A percentile compares a stretch with the other conserved stretches of the same genome.
Conservation (phyloP, 2,888 invertebrate species). For the Diaperis boleti region DNA sequence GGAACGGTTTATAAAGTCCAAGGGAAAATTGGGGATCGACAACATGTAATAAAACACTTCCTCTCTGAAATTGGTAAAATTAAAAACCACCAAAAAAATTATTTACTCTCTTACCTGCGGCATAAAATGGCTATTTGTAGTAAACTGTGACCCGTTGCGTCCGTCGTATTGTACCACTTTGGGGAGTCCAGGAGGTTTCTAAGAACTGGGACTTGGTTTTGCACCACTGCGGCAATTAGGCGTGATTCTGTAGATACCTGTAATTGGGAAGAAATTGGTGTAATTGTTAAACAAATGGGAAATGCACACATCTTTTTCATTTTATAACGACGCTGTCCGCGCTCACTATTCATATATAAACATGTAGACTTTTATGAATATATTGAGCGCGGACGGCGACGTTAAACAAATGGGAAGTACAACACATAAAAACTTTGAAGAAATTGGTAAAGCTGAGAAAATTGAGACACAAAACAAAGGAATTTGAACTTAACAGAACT, state of each 20-base stretch:
- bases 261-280: not conserved
- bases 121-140: constrained; percentile 13
- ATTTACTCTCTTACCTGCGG: constrained; percentile 1
- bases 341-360: too few relatives aligned
- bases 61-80: not conserved
- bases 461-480: too few relatives aligned
- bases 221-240: constrained; percentile 2
- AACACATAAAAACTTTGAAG: too few relatives aligned
- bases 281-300: too few relatives aligned
- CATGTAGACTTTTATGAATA: too few relatives aligned
- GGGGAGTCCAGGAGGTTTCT: constrained; percentile 5
- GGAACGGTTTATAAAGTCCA: not conserved
- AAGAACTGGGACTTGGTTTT: constrained; percentile 8
- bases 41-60: constrained; percentile 15
- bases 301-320: too few relatives aligned
- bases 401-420: too few relatives aligned
- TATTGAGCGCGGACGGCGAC: too few relatives aligned
- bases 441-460: too few relatives aligned
- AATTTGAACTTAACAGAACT: too few relatives aligned
- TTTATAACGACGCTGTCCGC: too few relatives aligned
- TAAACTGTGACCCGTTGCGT: not conserved
- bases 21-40: constrained; percentile 3
- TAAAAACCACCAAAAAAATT: not conserved
- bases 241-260: not conserved
- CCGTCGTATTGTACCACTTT: constrained; percentile 8